These are phyloP conservation scores for Coendou prehensilis DNA, from an alignment of 2,797 vertebrate genomes.

Conservation along the genomic window DNA sequence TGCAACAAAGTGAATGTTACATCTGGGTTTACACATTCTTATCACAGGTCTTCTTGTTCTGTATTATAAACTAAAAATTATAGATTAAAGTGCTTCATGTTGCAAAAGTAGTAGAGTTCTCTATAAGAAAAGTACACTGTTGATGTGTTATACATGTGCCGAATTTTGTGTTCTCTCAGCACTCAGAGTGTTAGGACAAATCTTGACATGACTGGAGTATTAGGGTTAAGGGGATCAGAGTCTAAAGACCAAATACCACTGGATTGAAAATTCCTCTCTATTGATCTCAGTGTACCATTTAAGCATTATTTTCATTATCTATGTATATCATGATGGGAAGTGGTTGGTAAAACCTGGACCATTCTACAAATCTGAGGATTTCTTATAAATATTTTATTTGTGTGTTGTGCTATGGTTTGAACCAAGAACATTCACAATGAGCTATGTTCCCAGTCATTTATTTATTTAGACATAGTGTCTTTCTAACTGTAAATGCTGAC, in stretches of 20 bases:
- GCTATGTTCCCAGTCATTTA: no score
- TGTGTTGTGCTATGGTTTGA: no score
- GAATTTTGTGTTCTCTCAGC: constrained; percentile 23
- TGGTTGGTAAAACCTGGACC: constrained; percentile 3
- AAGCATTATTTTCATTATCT: not conserved
- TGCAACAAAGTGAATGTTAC: constrained; percentile 10
- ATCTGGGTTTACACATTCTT: constrained; percentile 34
- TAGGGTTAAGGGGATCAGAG: not conserved
- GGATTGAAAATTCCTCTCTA: not conserved
- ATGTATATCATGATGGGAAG: not conserved
- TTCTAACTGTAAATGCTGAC: not conserved
- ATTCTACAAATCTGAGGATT: not conserved
- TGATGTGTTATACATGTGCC: not conserved
- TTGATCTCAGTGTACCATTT: not conserved
- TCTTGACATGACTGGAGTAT: not conserved
- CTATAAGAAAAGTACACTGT: not conserved
- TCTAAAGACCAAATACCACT: not conserved
- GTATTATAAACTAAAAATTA: not conserved
- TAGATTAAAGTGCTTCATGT: not conserved
- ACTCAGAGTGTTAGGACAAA: not conserved
- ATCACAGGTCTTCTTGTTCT: not conserved
- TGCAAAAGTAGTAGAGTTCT: constrained; percentile 10
- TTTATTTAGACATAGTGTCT: not conserved
- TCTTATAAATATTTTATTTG: not conserved
- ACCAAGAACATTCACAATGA: no score